These are phyloP conservation scores for Phaenicophaeus curvirostris DNA, from an alignment of 2,797 vertebrate genomes.

Conservation along the genomic window DNA sequence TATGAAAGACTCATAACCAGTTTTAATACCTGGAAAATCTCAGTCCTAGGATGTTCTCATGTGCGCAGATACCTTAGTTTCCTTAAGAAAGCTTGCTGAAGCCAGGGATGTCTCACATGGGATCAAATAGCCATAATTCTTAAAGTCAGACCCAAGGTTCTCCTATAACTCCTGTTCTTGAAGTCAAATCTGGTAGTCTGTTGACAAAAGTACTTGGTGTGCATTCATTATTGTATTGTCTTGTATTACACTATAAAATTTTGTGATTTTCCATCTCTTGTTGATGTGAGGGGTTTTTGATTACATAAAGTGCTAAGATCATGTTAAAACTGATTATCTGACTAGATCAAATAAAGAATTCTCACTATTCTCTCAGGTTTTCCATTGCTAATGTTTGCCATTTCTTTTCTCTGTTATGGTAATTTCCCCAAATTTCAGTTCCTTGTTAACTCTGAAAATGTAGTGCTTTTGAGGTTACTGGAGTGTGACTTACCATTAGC, in stretches of 20 bases:
- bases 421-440: background rate
- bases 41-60: background rate
- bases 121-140: background rate
- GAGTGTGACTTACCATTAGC: background rate
- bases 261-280: background rate
- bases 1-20: background rate
- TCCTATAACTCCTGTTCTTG: background rate
- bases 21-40: background rate
- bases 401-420: background rate
- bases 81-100: background rate
- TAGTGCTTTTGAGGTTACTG: background rate
- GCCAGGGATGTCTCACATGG: background rate
- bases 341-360: background rate
- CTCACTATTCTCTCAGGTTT: background rate
- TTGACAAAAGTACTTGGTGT: background rate
- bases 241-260: background rate
- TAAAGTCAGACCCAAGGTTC: background rate
- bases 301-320: background rate
- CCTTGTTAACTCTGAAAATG: background rate
- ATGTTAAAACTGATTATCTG: background rate
- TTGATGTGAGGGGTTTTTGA: background rate
- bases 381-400: background rate
- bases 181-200: background rate
- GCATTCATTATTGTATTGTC: background rate
- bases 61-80: background rate